phyloP scores from a whole-genome alignment of 2,888 invertebrate species.

The Caenorhabditis macrosperma region DNA sequence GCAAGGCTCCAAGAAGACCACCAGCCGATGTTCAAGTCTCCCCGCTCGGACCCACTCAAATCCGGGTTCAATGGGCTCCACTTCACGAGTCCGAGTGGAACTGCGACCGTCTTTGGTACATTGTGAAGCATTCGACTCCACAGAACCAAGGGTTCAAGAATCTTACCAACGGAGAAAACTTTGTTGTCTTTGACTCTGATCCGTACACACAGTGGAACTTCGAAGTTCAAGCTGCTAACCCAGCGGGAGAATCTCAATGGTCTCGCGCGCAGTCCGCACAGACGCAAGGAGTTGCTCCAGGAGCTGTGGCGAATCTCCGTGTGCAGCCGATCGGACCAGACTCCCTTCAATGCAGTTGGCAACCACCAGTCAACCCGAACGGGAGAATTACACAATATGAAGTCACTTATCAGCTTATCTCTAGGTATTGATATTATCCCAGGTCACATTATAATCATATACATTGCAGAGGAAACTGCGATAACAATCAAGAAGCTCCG shows the following conservation, averaged over 20 bases:
- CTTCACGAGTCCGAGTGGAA: slow-evolving; percentile 79
- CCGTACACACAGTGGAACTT: slow-evolving; percentile 80
- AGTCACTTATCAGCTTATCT: slow-evolving; percentile 79
- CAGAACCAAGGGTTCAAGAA: slow-evolving; percentile 72
- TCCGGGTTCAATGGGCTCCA: slow-evolving; percentile 79
- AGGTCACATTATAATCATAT: no score
- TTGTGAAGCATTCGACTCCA: slow-evolving; percentile 78
- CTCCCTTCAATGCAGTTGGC: slow-evolving; percentile 77
- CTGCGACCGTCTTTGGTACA: slow-evolving; percentile 80
- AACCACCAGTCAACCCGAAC: slow-evolving; percentile 78
- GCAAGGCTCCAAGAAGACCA: slow-evolving; percentile 73
- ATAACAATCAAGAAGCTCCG: slow-evolving; percentile 72
- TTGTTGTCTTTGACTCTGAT: slow-evolving; percentile 77
- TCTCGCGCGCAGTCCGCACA: slow-evolving; percentile 74
- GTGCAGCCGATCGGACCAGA: slow-evolving; percentile 75
- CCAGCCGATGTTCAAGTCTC: slow-evolving; percentile 74
- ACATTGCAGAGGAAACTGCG: slow-evolving; percentile 77
- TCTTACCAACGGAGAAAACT: slow-evolving; percentile 75
- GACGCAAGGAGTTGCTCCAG: slow-evolving; percentile 77
- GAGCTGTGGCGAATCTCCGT: slow-evolving; percentile 76
- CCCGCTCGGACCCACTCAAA: slow-evolving; percentile 79
- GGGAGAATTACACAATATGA: slow-evolving; percentile 79
- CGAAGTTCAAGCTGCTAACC: slow-evolving; percentile 79
- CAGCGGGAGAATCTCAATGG: slow-evolving; percentile 78
- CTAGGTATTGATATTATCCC: slow-evolving; percentile 47